Conservation (phyloP, 2,888 invertebrate genomes). For the Argyra leucocephala region DNA sequence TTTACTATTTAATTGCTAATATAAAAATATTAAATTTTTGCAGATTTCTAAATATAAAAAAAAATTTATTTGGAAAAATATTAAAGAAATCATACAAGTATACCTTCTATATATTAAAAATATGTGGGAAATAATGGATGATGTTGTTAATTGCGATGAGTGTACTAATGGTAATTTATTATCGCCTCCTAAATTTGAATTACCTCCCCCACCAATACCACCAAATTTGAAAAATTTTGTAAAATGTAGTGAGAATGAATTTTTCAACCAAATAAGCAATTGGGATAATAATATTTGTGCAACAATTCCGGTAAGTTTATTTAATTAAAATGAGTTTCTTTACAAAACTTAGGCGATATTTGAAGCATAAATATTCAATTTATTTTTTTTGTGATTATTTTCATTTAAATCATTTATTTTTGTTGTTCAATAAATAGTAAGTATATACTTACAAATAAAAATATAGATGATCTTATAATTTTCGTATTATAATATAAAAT, state of each 20-base stretch:
- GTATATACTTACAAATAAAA: too few species aligned
- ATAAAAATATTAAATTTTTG: too few species aligned
- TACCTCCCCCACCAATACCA: constrained; percentile 11
- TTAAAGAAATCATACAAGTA: too few species aligned
- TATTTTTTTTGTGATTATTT: too few species aligned
- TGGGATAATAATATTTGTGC: constrained; percentile 8
- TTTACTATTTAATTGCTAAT: too few species aligned
- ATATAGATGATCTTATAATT: too few species aligned
- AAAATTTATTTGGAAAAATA: too few species aligned
- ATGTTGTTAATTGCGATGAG: constrained; percentile 7
- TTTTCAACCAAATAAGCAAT: not conserved
- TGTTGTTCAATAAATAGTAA: not conserved
- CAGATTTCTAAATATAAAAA: too few species aligned
- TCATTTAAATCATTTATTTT: not conserved
- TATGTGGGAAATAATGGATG: not conserved
- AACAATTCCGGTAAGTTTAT: not conserved
- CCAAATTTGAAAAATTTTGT: not conserved
- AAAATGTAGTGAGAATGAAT: not conserved
- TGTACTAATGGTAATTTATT: not conserved
- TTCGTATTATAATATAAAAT: too few species aligned
- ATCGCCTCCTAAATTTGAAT: constrained; percentile 8
- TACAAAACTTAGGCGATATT: too few species aligned
- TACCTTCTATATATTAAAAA: not conserved
- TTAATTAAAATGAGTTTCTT: too few species aligned
- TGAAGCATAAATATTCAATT: too few species aligned